Percentiles rank a stretch among this genome's conserved stretches.
These are phyloP conservation scores for Arenicola marina DNA, from an alignment of 2,888 invertebrate species.

Conservation along the genomic window DNA sequence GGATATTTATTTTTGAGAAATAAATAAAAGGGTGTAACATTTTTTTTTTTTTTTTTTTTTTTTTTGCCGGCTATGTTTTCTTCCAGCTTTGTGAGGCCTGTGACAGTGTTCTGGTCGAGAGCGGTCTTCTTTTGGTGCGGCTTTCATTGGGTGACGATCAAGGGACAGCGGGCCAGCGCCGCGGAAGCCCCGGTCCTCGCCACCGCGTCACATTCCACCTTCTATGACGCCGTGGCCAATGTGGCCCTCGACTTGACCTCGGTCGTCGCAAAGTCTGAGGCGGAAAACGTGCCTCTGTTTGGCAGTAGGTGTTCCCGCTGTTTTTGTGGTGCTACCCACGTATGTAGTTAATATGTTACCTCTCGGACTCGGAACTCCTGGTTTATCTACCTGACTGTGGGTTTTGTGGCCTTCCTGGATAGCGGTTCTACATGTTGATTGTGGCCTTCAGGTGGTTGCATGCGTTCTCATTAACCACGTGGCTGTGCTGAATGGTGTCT, in stretches of 20 bases:
- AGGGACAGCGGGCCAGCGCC: conserved; percentile 76
- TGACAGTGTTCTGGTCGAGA: conserved; percentile 47
- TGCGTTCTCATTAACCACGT: too few relatives aligned
- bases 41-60: not conserved
- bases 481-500: too few relatives aligned
- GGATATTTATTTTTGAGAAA: not conserved
- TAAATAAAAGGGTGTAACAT: not conserved
- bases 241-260: conserved; percentile 82
- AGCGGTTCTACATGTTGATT: too few relatives aligned
- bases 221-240: conserved; percentile 85
- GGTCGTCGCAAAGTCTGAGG: conserved; percentile 87
- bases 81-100: conserved; percentile 44
- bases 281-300: conserved; percentile 80
- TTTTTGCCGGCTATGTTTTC: not conserved
- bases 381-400: not conserved
- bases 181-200: conserved; percentile 82
- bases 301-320: conserved; percentile 81
- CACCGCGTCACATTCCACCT: conserved; percentile 88
- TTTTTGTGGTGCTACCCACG: too few relatives aligned
- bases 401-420: not conserved
- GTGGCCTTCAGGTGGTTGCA: too few relatives aligned
- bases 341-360: not conserved
- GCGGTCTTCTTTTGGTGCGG: conserved; percentile 77
- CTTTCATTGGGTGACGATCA: conserved; percentile 78
- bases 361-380: not conserved